phyloP scores from a whole-genome alignment of 2,888 invertebrate species.

The Callinectes sapidus region DNA sequence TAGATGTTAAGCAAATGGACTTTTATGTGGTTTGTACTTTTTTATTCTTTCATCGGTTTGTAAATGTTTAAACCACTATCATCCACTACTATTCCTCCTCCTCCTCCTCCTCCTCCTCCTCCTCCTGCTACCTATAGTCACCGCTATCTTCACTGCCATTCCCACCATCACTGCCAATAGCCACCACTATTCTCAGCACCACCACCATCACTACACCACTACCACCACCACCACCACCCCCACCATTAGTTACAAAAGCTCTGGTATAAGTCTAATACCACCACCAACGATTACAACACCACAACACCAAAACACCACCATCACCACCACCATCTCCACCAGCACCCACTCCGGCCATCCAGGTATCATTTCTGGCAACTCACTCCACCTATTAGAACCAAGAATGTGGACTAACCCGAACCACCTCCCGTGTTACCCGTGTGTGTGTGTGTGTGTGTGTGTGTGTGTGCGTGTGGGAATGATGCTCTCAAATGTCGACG shows the following conservation, averaged over 20 bases:
- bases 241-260: neutral
- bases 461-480: neutral
- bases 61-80: neutral
- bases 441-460: slow-evolving; percentile 21
- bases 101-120: neutral
- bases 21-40: neutral
- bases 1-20: slow-evolving; percentile 35
- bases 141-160: neutral
- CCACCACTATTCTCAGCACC: neutral
- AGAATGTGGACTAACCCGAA: slow-evolving; percentile 16
- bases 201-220: neutral
- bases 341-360: neutral
- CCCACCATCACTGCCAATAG: neutral
- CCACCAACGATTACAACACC: neutral
- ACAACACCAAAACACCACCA: neutral
- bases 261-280: neutral
- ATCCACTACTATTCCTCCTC: neutral
- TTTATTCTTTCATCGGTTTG: slow-evolving; percentile 28
- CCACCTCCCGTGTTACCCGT: slow-evolving; percentile 7
- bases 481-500: neutral
- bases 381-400: slow-evolving; percentile 17
- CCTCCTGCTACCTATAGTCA: neutral
- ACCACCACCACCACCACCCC: neutral
- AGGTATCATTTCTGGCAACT: slow-evolving; percentile 16
- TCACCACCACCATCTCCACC: neutral